phyloP scores from a whole-genome alignment of 1,140 invertebrate genomes.

The Platyscapa corneri region DNA sequence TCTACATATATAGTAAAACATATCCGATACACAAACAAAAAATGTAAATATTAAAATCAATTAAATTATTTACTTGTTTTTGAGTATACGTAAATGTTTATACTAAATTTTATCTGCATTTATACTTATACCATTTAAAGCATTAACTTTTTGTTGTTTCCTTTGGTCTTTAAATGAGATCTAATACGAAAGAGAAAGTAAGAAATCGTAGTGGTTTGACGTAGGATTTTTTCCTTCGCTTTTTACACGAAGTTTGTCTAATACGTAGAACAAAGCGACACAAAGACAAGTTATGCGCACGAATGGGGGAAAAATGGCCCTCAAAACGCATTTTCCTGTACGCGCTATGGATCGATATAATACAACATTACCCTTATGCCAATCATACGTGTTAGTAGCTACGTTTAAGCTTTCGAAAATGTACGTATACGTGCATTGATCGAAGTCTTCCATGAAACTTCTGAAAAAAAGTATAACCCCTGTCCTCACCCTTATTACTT shows the following conservation, averaged over 20 bases:
- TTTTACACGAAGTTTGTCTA: background rate
- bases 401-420: background rate
- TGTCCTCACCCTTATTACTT: too few species aligned
- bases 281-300: background rate
- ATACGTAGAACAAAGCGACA: background rate
- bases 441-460: too few species aligned
- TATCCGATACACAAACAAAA: background rate
- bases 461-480: too few species aligned
- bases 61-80: background rate
- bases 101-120: background rate
- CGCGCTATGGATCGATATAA: background rate
- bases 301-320: background rate
- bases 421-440: background rate
- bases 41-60: background rate
- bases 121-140: slow-evolving; percentile 1
- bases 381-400: background rate
- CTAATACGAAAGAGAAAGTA: background rate
- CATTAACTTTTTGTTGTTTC: background rate
- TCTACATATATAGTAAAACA: too few species aligned
- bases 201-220: background rate
- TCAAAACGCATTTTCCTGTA: background rate
- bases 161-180: background rate
- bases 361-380: background rate
- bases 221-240: background rate
- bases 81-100: background rate